Conservation (phyloP, 2,797 vertebrate genomes). For the Microctenopoma stevenorrisi region DNA sequence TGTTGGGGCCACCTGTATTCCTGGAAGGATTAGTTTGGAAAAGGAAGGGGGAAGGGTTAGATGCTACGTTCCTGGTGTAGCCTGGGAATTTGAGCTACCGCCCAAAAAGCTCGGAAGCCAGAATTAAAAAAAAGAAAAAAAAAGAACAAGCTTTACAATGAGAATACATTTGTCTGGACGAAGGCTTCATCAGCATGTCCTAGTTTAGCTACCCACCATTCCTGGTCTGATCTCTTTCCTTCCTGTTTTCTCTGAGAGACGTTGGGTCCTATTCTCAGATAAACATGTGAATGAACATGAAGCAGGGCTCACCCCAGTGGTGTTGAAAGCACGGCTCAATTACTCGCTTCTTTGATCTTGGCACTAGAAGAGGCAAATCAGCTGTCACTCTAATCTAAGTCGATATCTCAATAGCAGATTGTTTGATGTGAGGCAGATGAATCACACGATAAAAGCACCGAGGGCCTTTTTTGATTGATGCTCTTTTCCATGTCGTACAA, state of each 20-base stretch:
- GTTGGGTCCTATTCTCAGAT: slow-evolving; percentile 10
- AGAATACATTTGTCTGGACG: slow-evolving; percentile 31
- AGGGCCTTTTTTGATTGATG: not conserved
- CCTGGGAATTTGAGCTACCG: slow-evolving; percentile 35
- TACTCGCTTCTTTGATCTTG: slow-evolving; percentile 18
- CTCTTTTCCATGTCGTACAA: not conserved
- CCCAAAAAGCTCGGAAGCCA: slow-evolving; percentile 30
- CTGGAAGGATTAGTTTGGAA: slow-evolving; percentile 67
- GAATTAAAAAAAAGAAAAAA: slow-evolving; percentile 9
- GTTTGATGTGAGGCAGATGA: not conserved
- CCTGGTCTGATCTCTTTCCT: slow-evolving; percentile 27
- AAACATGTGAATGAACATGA: slow-evolving; percentile 22
- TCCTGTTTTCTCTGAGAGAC: slow-evolving; percentile 28
- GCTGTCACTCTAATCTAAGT: slow-evolving; percentile 15
- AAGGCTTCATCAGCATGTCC: slow-evolving; percentile 55
- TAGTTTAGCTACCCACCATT: slow-evolving; percentile 36
- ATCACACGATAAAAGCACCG: not conserved
- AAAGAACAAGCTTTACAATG: slow-evolving; percentile 39
- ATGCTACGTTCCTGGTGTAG: slow-evolving; percentile 36
- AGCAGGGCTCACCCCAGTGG: slow-evolving; percentile 5
- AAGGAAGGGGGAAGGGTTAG: slow-evolving; percentile 54
- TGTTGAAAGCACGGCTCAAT: slow-evolving; percentile 40
- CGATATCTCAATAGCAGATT: not conserved
- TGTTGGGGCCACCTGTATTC: slow-evolving; percentile 68
- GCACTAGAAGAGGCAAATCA: not conserved